These are phyloP conservation scores for Phthorimaea operculella DNA, from an alignment of 1,140 invertebrate genomes.

Conservation along the genomic window DNA sequence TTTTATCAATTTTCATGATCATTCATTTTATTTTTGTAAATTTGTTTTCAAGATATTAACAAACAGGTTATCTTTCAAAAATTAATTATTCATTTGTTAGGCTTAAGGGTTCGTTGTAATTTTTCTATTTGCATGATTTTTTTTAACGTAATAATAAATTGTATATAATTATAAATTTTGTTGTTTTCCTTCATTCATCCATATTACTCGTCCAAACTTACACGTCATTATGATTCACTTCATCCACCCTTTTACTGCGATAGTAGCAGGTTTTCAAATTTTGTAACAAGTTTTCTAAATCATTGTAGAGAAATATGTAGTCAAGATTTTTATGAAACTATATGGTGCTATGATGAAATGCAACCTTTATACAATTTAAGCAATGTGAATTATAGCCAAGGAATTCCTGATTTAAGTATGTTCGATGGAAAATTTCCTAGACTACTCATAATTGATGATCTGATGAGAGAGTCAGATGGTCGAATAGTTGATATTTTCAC, in stretches of 20 bases:
- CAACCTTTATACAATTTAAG: slow-evolving; percentile 28
- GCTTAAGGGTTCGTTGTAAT: too few species aligned
- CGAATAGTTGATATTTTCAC: slow-evolving; percentile 52
- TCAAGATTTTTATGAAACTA: slow-evolving; percentile 15
- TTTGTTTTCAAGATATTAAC: too few species aligned
- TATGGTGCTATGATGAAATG: slow-evolving; percentile 40
- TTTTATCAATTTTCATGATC: too few species aligned
- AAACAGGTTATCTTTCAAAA: too few species aligned
- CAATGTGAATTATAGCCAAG: slow-evolving; percentile 28
- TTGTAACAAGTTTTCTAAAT: slow-evolving; percentile 26
- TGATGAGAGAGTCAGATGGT: slow-evolving; percentile 46
- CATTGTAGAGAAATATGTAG: slow-evolving; percentile 20
- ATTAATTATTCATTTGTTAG: too few species aligned
- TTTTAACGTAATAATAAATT: too few species aligned
- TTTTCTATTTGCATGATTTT: too few species aligned
- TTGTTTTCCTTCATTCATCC: too few species aligned
- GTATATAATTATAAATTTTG: too few species aligned
- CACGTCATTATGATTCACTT: slow-evolving; percentile 20
- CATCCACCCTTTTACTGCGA: slow-evolving; percentile 28
- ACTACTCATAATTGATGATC: slow-evolving; percentile 49
- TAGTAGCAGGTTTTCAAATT: slow-evolving; percentile 31
- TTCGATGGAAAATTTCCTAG: slow-evolving; percentile 28
- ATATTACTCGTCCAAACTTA: too few species aligned
- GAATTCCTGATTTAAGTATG: slow-evolving; percentile 30
- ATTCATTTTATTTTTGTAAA: too few species aligned